Evolutionary conservation across 2,888 invertebrate genomes (phyloP), one percentile per base, ranked within the genome.

Genomic region (Rapana venosa): DNA sequence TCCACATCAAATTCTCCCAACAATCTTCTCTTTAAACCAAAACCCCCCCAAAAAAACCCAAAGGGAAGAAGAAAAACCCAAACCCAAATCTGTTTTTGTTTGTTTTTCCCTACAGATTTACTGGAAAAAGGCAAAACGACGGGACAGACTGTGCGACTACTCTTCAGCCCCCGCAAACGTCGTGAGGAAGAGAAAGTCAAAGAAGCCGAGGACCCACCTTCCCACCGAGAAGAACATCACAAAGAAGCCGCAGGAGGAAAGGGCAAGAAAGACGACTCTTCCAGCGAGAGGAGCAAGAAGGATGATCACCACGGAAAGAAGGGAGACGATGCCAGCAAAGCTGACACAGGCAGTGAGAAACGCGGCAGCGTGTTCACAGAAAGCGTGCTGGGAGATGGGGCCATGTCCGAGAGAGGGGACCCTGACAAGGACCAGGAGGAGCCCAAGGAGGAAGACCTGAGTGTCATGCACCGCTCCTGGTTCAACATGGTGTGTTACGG

Each of bases 401-500:
- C 47, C 1, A 89, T 22, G 86, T 26, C 35, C 74, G 35, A 56
- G 36, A 81, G n/a, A 47, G 35, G 70, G 5, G 90, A 91, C 74
- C 90, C 88, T 6, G 90, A 89, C 88, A 90, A 91, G 30, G 87
- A 91, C 89, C 70, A 91, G 26, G 92, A 92, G 32, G 92, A 92
- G 77, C 56, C 58, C 77, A 91, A 90, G 47, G 91, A 91, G 83
- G 92, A 92, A 30, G 90, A 91, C 58, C 66, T 87, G 26, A 91
- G 92, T 17, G 92, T 92, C 30, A 61, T 92, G 13, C 92, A 93
- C n/a, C 92, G 94, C 88, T 90, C 93, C 32, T 94, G 94, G 93
- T 96, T 93, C 91, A 96, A 96, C 90, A 94, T 95, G 93, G 95
- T 96, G 30, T 95, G 95, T 88, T 96, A 96, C 91, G 96, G 96